Evolutionary conservation across 2,113 vertebrate species (phyloP).

Genomic region (Dryoscopus gambensis): DNA sequence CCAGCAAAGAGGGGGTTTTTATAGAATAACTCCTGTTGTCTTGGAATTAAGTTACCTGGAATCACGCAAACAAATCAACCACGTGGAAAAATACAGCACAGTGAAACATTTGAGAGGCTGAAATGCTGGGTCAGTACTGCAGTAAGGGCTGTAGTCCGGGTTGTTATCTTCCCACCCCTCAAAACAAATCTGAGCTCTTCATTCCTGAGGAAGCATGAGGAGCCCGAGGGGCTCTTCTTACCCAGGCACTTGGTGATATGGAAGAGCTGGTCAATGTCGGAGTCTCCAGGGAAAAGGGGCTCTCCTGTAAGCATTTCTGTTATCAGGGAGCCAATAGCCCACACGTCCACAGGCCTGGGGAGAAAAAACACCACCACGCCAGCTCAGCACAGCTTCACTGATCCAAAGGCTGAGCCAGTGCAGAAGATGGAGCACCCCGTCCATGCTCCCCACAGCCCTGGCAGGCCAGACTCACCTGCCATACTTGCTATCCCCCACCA

Average conservation of each 20-base stretch:
- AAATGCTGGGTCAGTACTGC: neutral
- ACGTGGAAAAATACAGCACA: neutral
- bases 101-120: neutral
- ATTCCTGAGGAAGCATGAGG: neutral
- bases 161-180: neutral
- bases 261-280: constrained; percentile 90
- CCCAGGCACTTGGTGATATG: constrained; percentile 83
- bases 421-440: neutral
- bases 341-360: constrained; percentile 86
- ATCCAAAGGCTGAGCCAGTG: neutral
- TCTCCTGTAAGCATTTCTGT: constrained; percentile 87
- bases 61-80: neutral
- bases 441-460: neutral
- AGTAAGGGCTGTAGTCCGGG: neutral
- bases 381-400: neutral
- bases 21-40: constrained; percentile 86
- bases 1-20: constrained; percentile 86
- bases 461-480: constrained; percentile 75
- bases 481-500: constrained; percentile 88
- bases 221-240: constrained; percentile 33
- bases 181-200: neutral
- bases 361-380: neutral
- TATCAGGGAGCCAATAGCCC: constrained; percentile 86
- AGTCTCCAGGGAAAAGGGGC: constrained; percentile 88
- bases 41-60: constrained; percentile 82